Evolutionary conservation across 2,888 invertebrate species (phyloP).

Genomic region (Agrochola lychnidis): DNA sequence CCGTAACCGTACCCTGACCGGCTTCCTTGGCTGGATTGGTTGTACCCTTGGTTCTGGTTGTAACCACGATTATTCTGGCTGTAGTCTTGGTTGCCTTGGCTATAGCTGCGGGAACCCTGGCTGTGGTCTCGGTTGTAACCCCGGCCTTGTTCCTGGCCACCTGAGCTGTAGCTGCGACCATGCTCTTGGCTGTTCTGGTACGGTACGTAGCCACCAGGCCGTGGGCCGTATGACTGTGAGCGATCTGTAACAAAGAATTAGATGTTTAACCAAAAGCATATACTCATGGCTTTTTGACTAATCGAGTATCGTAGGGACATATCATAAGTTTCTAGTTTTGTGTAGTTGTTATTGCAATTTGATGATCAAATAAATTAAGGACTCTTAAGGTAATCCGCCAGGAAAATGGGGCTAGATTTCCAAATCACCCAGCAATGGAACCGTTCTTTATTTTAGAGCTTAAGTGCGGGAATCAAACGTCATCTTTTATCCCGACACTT

Average conservation of each 20-base stretch:
- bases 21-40: constrained; percentile 63
- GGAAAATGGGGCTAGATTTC: neutral
- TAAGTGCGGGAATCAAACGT: constrained; percentile 56
- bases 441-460: constrained; percentile 44
- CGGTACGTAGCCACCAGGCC: constrained; percentile 82
- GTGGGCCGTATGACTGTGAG: constrained; percentile 82
- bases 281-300: no score
- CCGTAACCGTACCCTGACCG: constrained; percentile 56
- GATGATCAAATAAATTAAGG: neutral
- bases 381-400: no score
- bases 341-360: no score
- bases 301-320: no score
- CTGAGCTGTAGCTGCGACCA: constrained; percentile 47
- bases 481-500: constrained; percentile 60
- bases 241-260: constrained; percentile 82
- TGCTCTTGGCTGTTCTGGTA: constrained; percentile 51
- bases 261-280: neutral
- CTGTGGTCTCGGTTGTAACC: constrained; percentile 61
- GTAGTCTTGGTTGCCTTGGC: constrained; percentile 50
- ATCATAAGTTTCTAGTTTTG: neutral
- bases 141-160: constrained; percentile 45
- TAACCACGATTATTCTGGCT: constrained; percentile 58
- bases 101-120: constrained; percentile 49
- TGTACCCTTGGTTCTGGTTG: constrained; percentile 64
- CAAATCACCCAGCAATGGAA: constrained; percentile 11